Evolutionary conservation across 2,797 vertebrate genomes (phyloP), one percentile per base, ranked within the genome.

Genomic region (Staurois parvus): DNA sequence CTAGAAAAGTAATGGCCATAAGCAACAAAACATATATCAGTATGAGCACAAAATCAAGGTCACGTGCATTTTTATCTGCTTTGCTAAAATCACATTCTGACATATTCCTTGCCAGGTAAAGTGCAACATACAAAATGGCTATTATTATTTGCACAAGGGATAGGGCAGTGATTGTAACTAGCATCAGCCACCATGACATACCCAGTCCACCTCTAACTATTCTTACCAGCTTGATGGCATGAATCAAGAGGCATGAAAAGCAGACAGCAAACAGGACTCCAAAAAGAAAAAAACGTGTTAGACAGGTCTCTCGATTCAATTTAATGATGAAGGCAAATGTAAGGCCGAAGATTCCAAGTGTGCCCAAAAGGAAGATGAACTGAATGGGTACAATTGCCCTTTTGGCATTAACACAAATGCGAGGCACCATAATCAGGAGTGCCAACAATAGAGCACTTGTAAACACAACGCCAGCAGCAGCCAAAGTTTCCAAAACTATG

Each of bases 221-320:
- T 79, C 90, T 96, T 83, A 89, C 90, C 89, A 97, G 85, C 24
- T 95, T 95, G 21, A 95, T 93, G 11, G 95, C 91, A 2, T 96
- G 97, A 0, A 92, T 94, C 84, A 98, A 90, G 85, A 99, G 94
- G 87, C 97, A 96, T 7, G 97, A 94, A 89, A 98, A 98, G 79
- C 95, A 97, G 85, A 98, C 83, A 2, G 96, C 92, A 79, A 98
- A 98, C 80, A 97, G 87, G 78, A 98, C 92, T 0, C 95, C 93
- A 11, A 98, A 99, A 1, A 97, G 94, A 90, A 99, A 97, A 90
- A 98, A 89, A 69, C 98, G 94, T 0, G 96, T 95, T 42, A 96
- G 96, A 81, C 94, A 97, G 0, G 95, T 98, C 86, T 62, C 90
- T 0, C 90, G 37, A 0, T 95, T 96, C 15, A 92, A 92, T 0